These are phyloP conservation scores for Poecilia gillii DNA, from an alignment of 2,797 vertebrate species.

Conservation along the genomic window DNA sequence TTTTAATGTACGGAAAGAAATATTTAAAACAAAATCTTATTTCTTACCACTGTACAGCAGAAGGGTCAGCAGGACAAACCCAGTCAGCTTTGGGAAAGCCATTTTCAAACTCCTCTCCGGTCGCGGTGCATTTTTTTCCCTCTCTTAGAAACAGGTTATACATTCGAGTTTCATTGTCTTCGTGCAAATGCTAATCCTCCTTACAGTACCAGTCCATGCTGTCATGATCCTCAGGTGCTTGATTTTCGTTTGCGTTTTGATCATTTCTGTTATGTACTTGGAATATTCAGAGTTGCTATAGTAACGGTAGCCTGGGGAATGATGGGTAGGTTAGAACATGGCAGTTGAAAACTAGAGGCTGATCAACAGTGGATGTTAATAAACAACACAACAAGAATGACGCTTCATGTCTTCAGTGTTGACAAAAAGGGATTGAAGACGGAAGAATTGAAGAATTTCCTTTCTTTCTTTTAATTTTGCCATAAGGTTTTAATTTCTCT, in stretches of 20 bases:
- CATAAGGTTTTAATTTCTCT: background rate
- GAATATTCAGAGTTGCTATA: no score
- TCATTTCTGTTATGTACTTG: background rate
- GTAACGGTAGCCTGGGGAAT: no score
- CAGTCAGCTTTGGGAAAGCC: conserved; percentile 21
- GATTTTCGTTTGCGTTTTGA: background rate
- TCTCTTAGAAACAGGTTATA: background rate
- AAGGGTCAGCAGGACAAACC: background rate
- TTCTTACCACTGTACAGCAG: conserved; percentile 30
- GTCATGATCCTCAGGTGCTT: background rate
- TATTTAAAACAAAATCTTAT: background rate
- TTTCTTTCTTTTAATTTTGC: background rate
- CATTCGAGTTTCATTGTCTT: background rate
- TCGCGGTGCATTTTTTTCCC: background rate
- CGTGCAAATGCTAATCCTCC: background rate
- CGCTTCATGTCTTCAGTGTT: no score
- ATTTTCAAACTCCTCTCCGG: background rate
- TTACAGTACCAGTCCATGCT: background rate
- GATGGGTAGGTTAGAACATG: no score
- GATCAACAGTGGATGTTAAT: no score
- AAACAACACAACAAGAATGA: no score
- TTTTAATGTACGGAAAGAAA: background rate
- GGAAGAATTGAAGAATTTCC: no score
- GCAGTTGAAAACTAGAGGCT: no score
- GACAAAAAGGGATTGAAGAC: no score